phyloP scores from a whole-genome alignment of 2,888 invertebrate species.

The Mesochorus sp. region DNA sequence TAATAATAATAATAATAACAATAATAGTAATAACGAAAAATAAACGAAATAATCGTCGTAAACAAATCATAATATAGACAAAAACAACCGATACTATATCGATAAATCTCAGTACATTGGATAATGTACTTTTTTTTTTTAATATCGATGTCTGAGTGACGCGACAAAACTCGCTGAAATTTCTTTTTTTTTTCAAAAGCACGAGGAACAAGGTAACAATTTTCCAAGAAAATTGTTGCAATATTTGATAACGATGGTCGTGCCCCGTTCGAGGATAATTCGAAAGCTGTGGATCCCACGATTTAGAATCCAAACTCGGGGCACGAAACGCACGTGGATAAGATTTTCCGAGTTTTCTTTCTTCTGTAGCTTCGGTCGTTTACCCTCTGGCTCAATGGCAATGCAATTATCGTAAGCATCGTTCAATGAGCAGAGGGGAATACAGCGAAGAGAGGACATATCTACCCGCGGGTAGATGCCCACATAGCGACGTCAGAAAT shows the following conservation, averaged over 20 bases:
- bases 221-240: not conserved
- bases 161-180: not conserved
- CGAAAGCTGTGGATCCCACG: not conserved
- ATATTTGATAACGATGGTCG: not conserved
- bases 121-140: not conserved
- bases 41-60: not conserved
- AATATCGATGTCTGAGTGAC: conserved; percentile 10
- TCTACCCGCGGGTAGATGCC: not conserved
- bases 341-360: no score
- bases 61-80: not conserved
- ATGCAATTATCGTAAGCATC: conserved; percentile 16
- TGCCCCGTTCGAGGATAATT: conserved; percentile 14
- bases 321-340: no score
- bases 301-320: no score
- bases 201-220: conserved; percentile 1
- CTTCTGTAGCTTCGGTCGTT: not conserved
- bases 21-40: conserved; percentile 5
- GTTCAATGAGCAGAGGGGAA: not conserved
- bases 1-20: not conserved
- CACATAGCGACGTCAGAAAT: not conserved
- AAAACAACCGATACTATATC: not conserved
- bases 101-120: not conserved
- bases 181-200: not conserved
- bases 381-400: conserved; percentile 1
- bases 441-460: not conserved